Evolutionary conservation across 2,113 vertebrate species (phyloP).

Genomic region (Apodemus speciosus): DNA sequence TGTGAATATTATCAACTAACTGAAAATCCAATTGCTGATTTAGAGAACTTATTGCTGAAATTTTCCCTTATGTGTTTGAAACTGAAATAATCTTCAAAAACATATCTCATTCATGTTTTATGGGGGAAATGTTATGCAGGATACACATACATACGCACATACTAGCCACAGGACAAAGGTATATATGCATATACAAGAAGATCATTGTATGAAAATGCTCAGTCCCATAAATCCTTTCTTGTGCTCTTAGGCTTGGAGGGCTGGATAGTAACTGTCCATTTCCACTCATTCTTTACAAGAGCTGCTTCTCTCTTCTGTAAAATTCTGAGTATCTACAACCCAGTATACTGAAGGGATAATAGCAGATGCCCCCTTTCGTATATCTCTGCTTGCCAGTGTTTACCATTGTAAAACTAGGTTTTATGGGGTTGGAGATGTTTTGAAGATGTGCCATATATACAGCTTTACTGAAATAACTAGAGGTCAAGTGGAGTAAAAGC

Average conservation of each 20-base stretch:
- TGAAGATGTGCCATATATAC: neutral
- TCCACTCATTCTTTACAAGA: neutral
- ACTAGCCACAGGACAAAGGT: neutral
- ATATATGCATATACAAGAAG: neutral
- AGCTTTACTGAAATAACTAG: neutral
- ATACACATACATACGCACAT: neutral
- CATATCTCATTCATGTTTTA: constrained; percentile 18
- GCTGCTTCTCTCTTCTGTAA: neutral
- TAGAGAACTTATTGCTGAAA: neutral
- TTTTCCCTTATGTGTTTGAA: constrained; percentile 37
- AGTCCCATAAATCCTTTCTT: neutral
- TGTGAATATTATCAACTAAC: constrained; percentile 45
- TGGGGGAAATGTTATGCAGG: neutral
- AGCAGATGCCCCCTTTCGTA: neutral
- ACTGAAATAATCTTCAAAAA: neutral
- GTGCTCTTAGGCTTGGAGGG: neutral
- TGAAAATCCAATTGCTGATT: constrained; percentile 52
- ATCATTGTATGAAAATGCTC: neutral
- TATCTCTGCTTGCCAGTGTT: neutral
- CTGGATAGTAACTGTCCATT: neutral
- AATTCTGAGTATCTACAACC: neutral
- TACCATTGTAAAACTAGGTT: neutral
- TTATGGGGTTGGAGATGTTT: neutral
- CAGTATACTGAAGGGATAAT: neutral
- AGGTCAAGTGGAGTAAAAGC: neutral